phyloP scores from a whole-genome alignment of 2,113 vertebrate species.

The Haliaeetus leucogaster region DNA sequence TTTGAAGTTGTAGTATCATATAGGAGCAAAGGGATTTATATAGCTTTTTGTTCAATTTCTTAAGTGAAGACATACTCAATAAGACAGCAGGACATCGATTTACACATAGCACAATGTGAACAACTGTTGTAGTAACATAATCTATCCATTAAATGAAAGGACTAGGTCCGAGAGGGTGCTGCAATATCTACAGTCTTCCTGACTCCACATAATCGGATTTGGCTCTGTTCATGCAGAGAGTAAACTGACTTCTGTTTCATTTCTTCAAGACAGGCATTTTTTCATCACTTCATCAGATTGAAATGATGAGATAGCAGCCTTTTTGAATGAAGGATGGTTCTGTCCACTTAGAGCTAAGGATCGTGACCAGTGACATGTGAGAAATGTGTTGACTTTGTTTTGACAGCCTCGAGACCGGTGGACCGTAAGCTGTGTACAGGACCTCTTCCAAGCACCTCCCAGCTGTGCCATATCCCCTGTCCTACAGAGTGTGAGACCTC shows the following conservation, averaged over 20 bases:
- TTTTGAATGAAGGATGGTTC: neutral
- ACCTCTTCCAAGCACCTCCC: slow-evolving; percentile 84
- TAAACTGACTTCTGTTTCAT: neutral
- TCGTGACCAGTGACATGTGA: neutral
- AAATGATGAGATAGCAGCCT: neutral
- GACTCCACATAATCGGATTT: neutral
- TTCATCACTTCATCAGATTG: neutral
- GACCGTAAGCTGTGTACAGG: slow-evolving; percentile 82
- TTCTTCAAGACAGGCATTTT: neutral
- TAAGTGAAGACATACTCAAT: neutral
- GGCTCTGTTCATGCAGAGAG: neutral
- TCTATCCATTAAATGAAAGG: neutral
- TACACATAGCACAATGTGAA: neutral
- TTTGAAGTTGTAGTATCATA: neutral
- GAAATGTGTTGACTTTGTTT: slow-evolving; percentile 33
- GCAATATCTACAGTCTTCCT: neutral
- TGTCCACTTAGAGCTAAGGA: neutral
- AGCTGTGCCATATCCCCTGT: slow-evolving; percentile 91
- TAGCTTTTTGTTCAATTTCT: neutral
- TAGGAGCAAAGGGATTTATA: neutral
- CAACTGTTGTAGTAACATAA: neutral
- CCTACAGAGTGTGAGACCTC: slow-evolving; percentile 92
- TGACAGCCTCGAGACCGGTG: slow-evolving; percentile 87
- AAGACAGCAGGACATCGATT: neutral
- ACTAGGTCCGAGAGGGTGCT: neutral